These are phyloP conservation scores for Ooceraea biroi DNA, from an alignment of 1,140 invertebrate species.

Conservation along the genomic window DNA sequence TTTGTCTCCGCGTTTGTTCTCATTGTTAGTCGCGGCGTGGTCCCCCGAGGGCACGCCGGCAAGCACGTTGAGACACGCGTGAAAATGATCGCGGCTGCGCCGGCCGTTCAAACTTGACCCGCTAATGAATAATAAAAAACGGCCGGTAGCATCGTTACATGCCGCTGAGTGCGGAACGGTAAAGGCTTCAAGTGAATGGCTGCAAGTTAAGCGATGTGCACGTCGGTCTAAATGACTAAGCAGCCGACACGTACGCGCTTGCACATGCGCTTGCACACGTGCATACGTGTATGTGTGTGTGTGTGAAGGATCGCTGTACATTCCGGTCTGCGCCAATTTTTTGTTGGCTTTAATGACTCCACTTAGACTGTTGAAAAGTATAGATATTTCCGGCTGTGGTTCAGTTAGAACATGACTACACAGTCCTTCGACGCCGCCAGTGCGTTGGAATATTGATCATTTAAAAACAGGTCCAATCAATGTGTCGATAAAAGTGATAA, in stretches of 20 bases:
- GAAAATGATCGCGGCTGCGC: not conserved
- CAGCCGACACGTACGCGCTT: conserved; percentile 16
- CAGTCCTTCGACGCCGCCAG: not conserved
- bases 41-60: not conserved
- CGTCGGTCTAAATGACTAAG: conserved; percentile 46
- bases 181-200: conserved; percentile 46
- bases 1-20: not conserved
- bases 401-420: conserved; percentile 21
- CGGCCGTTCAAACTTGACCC: conserved; percentile 57
- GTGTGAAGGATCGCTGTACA: conserved; percentile 30
- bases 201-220: conserved; percentile 35
- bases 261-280: too few relatives aligned
- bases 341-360: conserved; percentile 38
- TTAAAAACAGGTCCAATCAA: conserved; percentile 9
- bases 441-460: not conserved
- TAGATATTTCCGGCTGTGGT: conserved; percentile 32
- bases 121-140: conserved; percentile 55
- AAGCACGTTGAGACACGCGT: conserved; percentile 6
- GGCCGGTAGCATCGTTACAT: conserved; percentile 20
- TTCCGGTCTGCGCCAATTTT: conserved; percentile 42
- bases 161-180: conserved; percentile 33
- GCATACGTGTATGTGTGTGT: too few relatives aligned
- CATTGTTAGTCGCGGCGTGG: conserved; percentile 48
- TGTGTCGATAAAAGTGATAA: not conserved
- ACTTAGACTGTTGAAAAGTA: conserved; percentile 44